These are phyloP conservation scores for Mesorhabditis belari DNA, from an alignment of 2,888 invertebrate species.

Conservation along the genomic window DNA sequence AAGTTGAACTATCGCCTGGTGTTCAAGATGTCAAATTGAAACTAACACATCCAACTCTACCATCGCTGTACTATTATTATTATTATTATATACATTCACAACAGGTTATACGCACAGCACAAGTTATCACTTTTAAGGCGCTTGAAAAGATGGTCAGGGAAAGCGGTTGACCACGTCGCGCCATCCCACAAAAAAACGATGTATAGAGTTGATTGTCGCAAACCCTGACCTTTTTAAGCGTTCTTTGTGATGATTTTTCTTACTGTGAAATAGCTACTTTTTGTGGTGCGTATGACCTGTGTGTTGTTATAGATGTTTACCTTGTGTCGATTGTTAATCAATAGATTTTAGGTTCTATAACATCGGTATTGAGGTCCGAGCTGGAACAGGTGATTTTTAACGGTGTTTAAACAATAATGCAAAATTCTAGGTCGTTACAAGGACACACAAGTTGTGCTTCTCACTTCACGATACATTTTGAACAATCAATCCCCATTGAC, in stretches of 20 bases:
- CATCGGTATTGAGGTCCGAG: constrained; percentile 75
- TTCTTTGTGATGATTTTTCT: too few species aligned
- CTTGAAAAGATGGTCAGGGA: too few species aligned
- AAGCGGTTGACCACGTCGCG: too few species aligned
- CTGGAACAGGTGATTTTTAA: constrained; percentile 64
- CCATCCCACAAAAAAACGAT: too few species aligned
- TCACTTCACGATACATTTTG: constrained; percentile 84
- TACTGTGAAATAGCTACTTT: not conserved
- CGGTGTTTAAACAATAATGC: not conserved
- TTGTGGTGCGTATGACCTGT: not conserved
- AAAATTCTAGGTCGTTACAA: constrained; percentile 70
- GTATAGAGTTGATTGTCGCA: too few species aligned
- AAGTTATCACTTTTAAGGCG: too few species aligned
- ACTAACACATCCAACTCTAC: constrained; percentile 27
- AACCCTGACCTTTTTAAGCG: too few species aligned
- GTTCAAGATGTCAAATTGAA: constrained; percentile 42
- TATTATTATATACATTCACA: not conserved
- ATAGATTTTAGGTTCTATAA: constrained; percentile 29
- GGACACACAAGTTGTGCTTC: constrained; percentile 81
- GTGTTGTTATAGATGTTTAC: not conserved
- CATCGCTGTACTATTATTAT: constrained; percentile 13
- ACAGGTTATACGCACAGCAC: too few species aligned
- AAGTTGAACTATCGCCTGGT: constrained; percentile 39
- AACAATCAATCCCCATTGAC: constrained; percentile 75
- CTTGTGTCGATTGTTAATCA: not conserved